phyloP scores from a whole-genome alignment of 2,113 vertebrate genomes.

The Nothocercus julius region DNA sequence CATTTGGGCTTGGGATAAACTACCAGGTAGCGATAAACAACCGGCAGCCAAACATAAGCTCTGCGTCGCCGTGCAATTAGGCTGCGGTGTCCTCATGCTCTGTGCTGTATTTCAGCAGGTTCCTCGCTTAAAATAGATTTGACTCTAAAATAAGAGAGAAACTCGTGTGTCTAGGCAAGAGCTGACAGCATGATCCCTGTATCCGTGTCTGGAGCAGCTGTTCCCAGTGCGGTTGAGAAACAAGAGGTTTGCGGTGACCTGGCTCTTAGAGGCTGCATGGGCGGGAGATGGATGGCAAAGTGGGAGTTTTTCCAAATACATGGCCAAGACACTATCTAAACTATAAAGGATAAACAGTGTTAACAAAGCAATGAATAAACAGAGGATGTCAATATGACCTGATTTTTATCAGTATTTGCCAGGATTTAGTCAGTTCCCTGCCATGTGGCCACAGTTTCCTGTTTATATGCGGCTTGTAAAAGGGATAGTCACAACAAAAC shows the following conservation, averaged over 20 bases:
- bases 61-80: not conserved
- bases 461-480: not conserved
- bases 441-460: not conserved
- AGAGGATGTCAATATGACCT: constrained; percentile 25
- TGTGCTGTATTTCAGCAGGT: not conserved
- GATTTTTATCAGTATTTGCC: not conserved
- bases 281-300: not conserved
- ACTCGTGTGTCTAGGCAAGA: not conserved
- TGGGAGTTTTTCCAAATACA: not conserved
- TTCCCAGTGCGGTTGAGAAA: not conserved
- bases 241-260: not conserved
- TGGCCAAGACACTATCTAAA: not conserved
- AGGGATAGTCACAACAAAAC: not conserved
- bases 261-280: not conserved
- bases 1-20: not conserved
- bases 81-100: not conserved
- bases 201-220: not conserved
- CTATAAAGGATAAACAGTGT: not conserved
- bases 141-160: not conserved
- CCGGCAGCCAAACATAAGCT: not conserved
- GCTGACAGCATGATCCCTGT: not conserved
- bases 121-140: rapidly evolving
- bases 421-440: not conserved
- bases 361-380: constrained; percentile 8
- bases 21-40: not conserved